Evolutionary conservation across 2,888 invertebrate species (phyloP).

Genomic region (Limenitis camilla): DNA sequence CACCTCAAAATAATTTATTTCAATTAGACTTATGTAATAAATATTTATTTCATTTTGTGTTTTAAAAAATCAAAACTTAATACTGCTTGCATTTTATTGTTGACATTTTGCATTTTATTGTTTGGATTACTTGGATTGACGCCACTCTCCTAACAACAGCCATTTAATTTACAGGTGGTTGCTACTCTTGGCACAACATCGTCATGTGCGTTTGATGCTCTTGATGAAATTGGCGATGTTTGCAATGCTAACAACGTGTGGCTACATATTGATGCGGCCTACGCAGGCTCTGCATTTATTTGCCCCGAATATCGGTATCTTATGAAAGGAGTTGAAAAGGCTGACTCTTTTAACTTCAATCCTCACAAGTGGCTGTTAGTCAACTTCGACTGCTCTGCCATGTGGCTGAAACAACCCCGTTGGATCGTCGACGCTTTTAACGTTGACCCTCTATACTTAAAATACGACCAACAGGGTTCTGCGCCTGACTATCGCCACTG

Average conservation of each 20-base stretch:
- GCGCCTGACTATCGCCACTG: conserved; percentile 97
- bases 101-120: too few species aligned
- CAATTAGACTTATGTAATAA: too few species aligned
- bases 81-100: too few species aligned
- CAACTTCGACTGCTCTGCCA: conserved; percentile 98
- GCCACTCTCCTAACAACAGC: neutral
- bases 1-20: too few species aligned
- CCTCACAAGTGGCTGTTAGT: conserved; percentile 99
- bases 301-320: conserved; percentile 96
- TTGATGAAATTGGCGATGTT: conserved; percentile 94
- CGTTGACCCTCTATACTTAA: conserved; percentile 96
- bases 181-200: conserved; percentile 96
- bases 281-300: conserved; percentile 96
- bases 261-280: conserved; percentile 98
- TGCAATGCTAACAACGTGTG: conserved; percentile 85
- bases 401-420: conserved; percentile 95
- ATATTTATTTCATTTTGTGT: too few species aligned
- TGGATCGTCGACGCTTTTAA: conserved; percentile 96
- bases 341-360: conserved; percentile 98
- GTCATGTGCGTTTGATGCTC: conserved; percentile 94
- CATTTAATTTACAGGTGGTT: conserved; percentile 75
- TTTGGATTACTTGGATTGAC: too few species aligned
- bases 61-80: too few species aligned
- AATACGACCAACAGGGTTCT: conserved; percentile 92
- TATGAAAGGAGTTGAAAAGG: conserved; percentile 90